Evolutionary conservation across 2,113 vertebrate species (phyloP).

Genomic region (Lycaon pictus): DNA sequence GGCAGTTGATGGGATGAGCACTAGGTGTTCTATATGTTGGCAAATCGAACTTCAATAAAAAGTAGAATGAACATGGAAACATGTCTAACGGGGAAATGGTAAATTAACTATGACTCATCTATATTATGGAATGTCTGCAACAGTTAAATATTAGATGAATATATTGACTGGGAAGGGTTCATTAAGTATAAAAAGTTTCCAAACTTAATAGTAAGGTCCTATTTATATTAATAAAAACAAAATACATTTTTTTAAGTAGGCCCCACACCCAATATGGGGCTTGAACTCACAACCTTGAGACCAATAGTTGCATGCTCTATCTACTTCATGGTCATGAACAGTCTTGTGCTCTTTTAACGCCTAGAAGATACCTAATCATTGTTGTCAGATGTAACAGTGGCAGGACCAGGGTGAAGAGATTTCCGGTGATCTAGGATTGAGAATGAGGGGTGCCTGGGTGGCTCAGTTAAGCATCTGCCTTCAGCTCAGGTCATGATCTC

Average conservation of each 20-base stretch:
- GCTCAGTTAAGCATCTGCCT: too few species aligned
- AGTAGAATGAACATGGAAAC: background rate
- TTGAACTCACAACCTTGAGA: background rate
- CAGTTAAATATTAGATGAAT: background rate
- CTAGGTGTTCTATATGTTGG: too few species aligned
- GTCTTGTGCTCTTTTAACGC: too few species aligned
- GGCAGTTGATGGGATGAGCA: too few species aligned
- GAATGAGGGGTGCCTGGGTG: too few species aligned
- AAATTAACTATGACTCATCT: background rate
- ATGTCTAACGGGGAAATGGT: background rate
- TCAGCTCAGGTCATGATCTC: too few species aligned
- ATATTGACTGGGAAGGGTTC: background rate
- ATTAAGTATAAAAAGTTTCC: background rate
- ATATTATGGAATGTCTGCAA: background rate
- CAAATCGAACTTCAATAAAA: too few species aligned
- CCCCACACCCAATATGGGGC: background rate
- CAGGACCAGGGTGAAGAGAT: too few species aligned
- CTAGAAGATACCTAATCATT: too few species aligned
- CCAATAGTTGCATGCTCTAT: background rate
- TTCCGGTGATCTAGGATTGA: too few species aligned
- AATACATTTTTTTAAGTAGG: background rate
- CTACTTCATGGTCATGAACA: too few species aligned
- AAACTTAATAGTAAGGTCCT: background rate
- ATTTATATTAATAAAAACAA: background rate
- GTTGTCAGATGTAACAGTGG: too few species aligned